phyloP scores from a whole-genome alignment of 2,113 vertebrate species.

The Boulengeromyrus knoepffleri region DNA sequence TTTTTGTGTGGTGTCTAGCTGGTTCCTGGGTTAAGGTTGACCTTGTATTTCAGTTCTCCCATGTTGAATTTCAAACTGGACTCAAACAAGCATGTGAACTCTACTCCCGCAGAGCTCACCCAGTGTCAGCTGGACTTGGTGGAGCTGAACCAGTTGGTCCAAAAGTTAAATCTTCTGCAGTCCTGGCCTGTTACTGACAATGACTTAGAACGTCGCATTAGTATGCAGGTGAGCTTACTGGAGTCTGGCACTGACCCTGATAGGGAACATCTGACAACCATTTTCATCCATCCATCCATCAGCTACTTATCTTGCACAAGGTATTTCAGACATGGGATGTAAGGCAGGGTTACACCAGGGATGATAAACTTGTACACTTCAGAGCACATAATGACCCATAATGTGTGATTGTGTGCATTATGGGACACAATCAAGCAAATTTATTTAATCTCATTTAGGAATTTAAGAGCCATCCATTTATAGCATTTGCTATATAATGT shows the following conservation, averaged over 20 bases:
- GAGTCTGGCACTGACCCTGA: not conserved
- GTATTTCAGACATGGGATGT: not conserved
- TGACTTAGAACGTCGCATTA: constrained; percentile 59
- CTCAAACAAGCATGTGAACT: not conserved
- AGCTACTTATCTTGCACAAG: not conserved
- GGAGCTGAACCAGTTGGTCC: constrained; percentile 58
- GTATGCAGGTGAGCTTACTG: constrained; percentile 52
- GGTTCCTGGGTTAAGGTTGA: not conserved
- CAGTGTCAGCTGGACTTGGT: constrained; percentile 64
- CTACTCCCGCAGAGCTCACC: constrained; percentile 44
- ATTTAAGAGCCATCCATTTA: not conserved
- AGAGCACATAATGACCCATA: not conserved
- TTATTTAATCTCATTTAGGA: not conserved
- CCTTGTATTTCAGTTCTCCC: not conserved
- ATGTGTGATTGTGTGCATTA: not conserved
- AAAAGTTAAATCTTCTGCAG: constrained; percentile 61
- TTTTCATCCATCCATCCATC: not conserved
- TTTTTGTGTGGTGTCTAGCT: not conserved
- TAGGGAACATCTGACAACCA: not conserved
- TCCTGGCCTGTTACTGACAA: constrained; percentile 68
- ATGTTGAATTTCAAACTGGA: not conserved
- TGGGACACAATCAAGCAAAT: not conserved
- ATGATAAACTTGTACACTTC: not conserved
- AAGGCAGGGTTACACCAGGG: not conserved
- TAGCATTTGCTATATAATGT: not conserved